Percentiles rank a stretch among this genome's conserved stretches.
Evolutionary conservation across 1,140 invertebrate species (phyloP).

Genomic region (Meloidogyne chitwoodi): DNA sequence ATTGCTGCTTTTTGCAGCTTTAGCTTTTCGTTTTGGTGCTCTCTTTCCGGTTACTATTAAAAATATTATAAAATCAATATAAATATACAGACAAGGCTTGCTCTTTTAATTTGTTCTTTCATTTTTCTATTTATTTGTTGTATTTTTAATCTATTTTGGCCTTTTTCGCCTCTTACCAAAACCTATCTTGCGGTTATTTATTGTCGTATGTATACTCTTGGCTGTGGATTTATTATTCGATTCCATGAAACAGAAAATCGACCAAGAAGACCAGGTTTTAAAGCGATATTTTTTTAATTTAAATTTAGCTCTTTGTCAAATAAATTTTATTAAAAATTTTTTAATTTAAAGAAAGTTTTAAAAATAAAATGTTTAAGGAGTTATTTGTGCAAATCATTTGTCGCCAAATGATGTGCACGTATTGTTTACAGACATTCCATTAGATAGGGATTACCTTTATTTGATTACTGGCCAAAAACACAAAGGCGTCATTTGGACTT

Average conservation of each 20-base stretch:
- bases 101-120: slow-evolving; percentile 34
- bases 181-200: slow-evolving; percentile 42
- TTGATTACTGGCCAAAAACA: slow-evolving; percentile 43
- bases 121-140: slow-evolving; percentile 35
- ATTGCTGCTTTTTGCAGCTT: not conserved
- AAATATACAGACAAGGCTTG: slow-evolving; percentile 21
- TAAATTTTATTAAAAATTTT: not conserved
- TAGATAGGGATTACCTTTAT: slow-evolving; percentile 36
- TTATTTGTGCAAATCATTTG: slow-evolving; percentile 43
- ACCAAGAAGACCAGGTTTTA: slow-evolving; percentile 34
- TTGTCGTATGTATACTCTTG: slow-evolving; percentile 42
- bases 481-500: slow-evolving; percentile 35
- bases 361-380: slow-evolving; percentile 15
- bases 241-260: slow-evolving; percentile 36
- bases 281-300: no score
- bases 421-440: slow-evolving; percentile 38
- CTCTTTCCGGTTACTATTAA: slow-evolving; percentile 18
- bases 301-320: not conserved
- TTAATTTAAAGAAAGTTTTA: not conserved
- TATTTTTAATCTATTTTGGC: slow-evolving; percentile 14
- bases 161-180: slow-evolving; percentile 34
- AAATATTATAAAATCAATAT: not conserved
- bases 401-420: slow-evolving; percentile 44
- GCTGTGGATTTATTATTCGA: slow-evolving; percentile 34
- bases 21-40: slow-evolving; percentile 24